Evolutionary conservation across 2,888 invertebrate genomes (phyloP), one percentile per base, ranked within the genome.

Genomic region (Xestia ashworthii): DNA sequence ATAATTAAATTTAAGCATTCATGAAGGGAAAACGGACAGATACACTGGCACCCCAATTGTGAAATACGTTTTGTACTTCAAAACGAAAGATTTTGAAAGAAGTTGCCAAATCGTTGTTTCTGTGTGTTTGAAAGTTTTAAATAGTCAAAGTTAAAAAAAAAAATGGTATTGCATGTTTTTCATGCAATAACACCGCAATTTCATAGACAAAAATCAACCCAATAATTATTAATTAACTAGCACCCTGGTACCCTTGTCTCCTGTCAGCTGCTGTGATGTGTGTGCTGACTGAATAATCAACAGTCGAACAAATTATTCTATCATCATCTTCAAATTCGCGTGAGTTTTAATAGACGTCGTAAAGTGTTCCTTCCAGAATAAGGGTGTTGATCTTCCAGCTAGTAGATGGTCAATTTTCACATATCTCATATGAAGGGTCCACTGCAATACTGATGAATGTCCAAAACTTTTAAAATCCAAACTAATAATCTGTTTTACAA

Each of bases 1-100:
- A 53, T 44, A 22, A 80, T 50, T 65, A 44, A 78, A 44, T 50
- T 78, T 38, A 46, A 58, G 12, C 6, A 66, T 73, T 73, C 19
- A 58, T 73, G 6, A 50, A 58, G 16, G 12, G n/a, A 25, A 38
- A 8, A 22, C 5, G 3, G 9, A 41, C 41, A 19, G 22, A 71
- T 14, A 55, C 44, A 71, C 5, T 11, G 38, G 41, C 41, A 64
- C 14, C 14, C 8, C 8, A n/a, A 16, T 44, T 44, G 14, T n/a
- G n/a, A n/a, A 16, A 44, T 44, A 14, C n/a, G 16, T 0, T 65
- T 65, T n/a, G n/a, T n/a, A n/a, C 65, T 8, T 16, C n/a, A 44
- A 65, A 14, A 1, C 4, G 1, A 44, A 44, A 9, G 1, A 4
- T 65, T n/a, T n/a, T n/a, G 0, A n/a, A 41, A 41, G 22, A 38